Evolutionary conservation across 2,888 invertebrate species (phyloP), one percentile per base, ranked within the genome.

Genomic region (Melipona beecheii): DNA sequence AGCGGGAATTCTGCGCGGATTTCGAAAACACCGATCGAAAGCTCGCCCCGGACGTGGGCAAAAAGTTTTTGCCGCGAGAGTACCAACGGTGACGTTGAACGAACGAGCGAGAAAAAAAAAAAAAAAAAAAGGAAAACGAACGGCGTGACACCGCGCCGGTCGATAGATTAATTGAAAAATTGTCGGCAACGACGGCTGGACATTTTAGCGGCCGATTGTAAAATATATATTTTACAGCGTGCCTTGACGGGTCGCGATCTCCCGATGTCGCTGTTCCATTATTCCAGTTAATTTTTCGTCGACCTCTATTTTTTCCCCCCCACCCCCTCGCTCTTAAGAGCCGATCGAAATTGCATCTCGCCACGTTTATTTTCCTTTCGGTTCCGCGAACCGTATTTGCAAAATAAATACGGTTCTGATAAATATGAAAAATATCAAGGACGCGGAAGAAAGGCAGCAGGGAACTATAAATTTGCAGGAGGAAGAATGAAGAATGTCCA

Each of bases 151-250:
- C 72, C 56, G 6, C 66, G 62, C 68, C 56, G 68, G 60, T 60
- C 54, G 81, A 81, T 56, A 31, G 79, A 81, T 81, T 81, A 78
- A 81, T 78, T 81, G 81, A 81, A 78, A 81, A 81, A 81, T 81
- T 71, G 79, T 24, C 31, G 19, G 21, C 72, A 27, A 5, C 19
- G 36, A 17, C 3, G 50, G 60, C 5, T 24, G 60, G 9, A 27
- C 64, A 24, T 65, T 65, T 66, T 27, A 50, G 27, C 36, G 21
- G 49, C 52, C 66, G 60, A 81, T 72, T 72, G 79, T 78, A 73
- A 81, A 78, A 72, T 78, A 81, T 81, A 78, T 49, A 73, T 73
- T 78, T 68, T 68, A 66, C 60, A 49, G 72, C 17, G 6, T 5
- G 43, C 11, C 49, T n/a, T 49, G 81, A 81, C 58, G 9, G 49